Base-by-base conservation (phyloP, 2,888 invertebrate species). In the Eristalis tenax region DNA sequence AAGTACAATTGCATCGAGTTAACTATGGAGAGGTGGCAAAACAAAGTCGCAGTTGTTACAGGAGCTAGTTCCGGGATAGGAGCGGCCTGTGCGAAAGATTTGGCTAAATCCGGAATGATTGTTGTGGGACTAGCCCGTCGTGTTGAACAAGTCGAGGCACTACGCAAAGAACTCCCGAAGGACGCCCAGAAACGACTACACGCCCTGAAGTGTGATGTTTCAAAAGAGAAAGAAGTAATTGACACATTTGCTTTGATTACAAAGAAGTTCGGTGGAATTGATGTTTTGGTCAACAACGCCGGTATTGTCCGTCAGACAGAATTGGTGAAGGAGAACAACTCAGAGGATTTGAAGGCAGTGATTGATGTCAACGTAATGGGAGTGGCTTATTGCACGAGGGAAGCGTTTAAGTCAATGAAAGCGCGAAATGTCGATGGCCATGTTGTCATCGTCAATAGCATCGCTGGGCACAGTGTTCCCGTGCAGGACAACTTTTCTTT, bases 41-140 rank as follows among this genome's bases (percentile, higher is more conserved):
- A 94, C 64, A 94, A 94, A 90, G 93, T 95, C 0, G 95, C 95
- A 0, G 93, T 95, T 35, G 95, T 95, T 65, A 95, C 95, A 0
- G 95, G 95, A 1, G 95, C 95, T 8, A 95, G 95, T 90, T 93
- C 94, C 0, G 95, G 95, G 1, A 95, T 95, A 84, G 95, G 87
- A 22, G 87, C 83, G 4, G 76, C 71, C 0, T 83, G 83, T 28
- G 75, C 75, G 8, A 69, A 79, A 22, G 83, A 79, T 43, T 35
- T 83, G n/a, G 88, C 83, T 1, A 83, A 91, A 28, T 92, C 93
- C 15, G 95, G 95, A 2, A 89, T 95, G 89, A 93, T 93, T 56
- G 95, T 95, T 0, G 93, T 95, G 1, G 95, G 94, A 0, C 90
- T 95, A 81, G 94, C 94, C 0, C 92, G 95, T 38, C 93, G 94